Evolutionary conservation across 1,140 invertebrate species (phyloP).

Genomic region (Papilio dardanus): DNA sequence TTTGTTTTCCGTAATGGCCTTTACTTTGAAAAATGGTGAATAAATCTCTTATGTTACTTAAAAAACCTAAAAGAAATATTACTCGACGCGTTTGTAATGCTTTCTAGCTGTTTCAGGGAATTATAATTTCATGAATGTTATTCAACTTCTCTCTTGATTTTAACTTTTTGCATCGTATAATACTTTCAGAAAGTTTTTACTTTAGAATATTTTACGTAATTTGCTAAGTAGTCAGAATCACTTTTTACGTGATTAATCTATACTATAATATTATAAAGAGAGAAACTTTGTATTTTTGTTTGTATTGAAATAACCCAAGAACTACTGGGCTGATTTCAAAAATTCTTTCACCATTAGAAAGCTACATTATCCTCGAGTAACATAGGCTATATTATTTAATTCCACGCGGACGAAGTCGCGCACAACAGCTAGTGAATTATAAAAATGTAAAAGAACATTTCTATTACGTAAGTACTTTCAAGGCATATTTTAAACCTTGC

Average conservation of each 20-base stretch:
- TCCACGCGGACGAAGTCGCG: too few relatives aligned
- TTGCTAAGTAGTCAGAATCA: not conserved
- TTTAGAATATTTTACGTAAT: not conserved
- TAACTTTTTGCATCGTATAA: not conserved
- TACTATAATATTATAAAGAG: too few relatives aligned
- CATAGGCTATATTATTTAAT: too few relatives aligned
- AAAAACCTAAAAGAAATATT: conserved; percentile 13
- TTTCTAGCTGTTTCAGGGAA: not conserved
- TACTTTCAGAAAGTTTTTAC: not conserved
- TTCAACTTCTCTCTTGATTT: not conserved
- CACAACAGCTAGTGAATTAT: too few relatives aligned
- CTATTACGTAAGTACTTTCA: not conserved
- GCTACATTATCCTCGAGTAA: too few relatives aligned
- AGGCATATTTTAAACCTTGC: not conserved
- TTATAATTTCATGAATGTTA: conserved; percentile 18
- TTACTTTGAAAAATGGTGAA: conserved; percentile 32
- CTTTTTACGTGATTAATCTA: too few relatives aligned
- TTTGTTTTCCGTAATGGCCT: conserved; percentile 31
- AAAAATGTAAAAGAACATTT: too few relatives aligned
- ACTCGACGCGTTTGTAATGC: not conserved
- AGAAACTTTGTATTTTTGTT: too few relatives aligned
- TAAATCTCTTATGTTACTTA: conserved; percentile 2
- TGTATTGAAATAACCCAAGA: too few relatives aligned
- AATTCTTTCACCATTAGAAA: too few relatives aligned
- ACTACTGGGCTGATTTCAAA: too few relatives aligned